Conservation (phyloP, 2,113 vertebrate species). For the Nibea coibor region DNA sequence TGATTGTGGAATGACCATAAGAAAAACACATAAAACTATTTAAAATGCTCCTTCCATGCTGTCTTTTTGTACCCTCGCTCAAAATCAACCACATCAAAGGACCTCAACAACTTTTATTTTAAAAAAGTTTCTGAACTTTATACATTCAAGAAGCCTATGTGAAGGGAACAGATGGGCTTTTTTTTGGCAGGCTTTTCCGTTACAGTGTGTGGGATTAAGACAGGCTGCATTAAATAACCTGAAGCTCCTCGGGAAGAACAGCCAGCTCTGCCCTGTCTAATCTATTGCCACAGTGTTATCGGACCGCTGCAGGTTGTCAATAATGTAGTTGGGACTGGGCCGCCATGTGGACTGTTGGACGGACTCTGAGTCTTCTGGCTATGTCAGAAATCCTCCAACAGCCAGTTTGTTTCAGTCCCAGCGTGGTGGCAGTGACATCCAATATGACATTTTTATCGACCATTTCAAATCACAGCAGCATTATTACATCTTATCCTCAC, state of each 20-base stretch:
- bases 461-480: neutral
- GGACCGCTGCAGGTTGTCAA: conserved; percentile 72
- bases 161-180: conserved; percentile 57
- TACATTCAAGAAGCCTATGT: conserved; percentile 12
- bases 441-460: neutral
- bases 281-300: conserved; percentile 71
- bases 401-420: conserved; percentile 19
- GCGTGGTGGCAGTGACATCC: conserved; percentile 9
- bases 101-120: conserved; percentile 2
- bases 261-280: conserved; percentile 64
- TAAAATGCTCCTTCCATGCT: neutral
- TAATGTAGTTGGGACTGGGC: conserved; percentile 26
- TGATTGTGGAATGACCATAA: neutral
- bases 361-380: conserved; percentile 16
- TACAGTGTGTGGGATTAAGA: conserved; percentile 71
- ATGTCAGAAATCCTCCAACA: conserved; percentile 25
- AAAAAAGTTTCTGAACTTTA: conserved; percentile 34
- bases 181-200: conserved; percentile 43
- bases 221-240: conserved; percentile 70
- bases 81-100: conserved; percentile 8
- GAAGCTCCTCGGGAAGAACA: conserved; percentile 56
- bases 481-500: neutral
- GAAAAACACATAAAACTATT: neutral
- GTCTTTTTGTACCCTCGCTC: neutral
- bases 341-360: conserved; percentile 26